A percentile compares a stretch with the other conserved stretches of the same genome.
These are phyloP conservation scores for Laothoe populi DNA, from an alignment of 2,888 invertebrate genomes.

Conservation along the genomic window DNA sequence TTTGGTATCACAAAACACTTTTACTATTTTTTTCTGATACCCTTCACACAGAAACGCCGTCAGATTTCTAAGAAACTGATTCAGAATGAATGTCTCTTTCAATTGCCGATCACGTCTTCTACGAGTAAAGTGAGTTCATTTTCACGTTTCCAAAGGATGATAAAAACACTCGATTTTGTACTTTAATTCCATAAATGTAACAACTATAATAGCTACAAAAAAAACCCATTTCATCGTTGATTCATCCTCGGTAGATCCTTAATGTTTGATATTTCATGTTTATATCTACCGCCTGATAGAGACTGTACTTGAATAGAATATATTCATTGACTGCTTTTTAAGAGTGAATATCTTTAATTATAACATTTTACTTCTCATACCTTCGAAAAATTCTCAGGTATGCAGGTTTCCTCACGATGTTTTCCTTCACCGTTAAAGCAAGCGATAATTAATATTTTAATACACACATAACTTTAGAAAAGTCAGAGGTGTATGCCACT, in stretches of 20 bases:
- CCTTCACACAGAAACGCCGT: constrained; percentile 39
- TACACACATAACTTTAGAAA: too few species aligned
- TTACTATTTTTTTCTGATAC: constrained; percentile 42
- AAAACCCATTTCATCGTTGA: neutral
- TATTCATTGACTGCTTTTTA: neutral
- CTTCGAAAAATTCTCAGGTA: too few species aligned
- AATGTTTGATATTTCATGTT: constrained; percentile 9
- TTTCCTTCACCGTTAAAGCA: too few species aligned
- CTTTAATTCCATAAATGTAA: neutral
- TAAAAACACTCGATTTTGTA: neutral
- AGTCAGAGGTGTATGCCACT: too few species aligned
- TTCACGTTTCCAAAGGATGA: constrained; percentile 38
- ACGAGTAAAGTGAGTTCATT: constrained; percentile 43
- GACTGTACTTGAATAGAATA: constrained; percentile 6
- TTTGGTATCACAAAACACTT: constrained; percentile 44
- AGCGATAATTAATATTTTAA: too few species aligned
- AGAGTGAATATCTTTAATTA: neutral
- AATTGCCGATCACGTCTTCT: constrained; percentile 54
- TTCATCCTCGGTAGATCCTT: constrained; percentile 12
- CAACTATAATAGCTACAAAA: neutral
- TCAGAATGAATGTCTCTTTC: constrained; percentile 51
- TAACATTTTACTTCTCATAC: too few species aligned
- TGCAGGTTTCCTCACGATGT: too few species aligned
- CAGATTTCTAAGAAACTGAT: constrained; percentile 44
- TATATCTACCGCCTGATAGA: constrained; percentile 41